Evolutionary conservation across 2,113 vertebrate species (phyloP).

Genomic region (Bolborhynchus lineola): DNA sequence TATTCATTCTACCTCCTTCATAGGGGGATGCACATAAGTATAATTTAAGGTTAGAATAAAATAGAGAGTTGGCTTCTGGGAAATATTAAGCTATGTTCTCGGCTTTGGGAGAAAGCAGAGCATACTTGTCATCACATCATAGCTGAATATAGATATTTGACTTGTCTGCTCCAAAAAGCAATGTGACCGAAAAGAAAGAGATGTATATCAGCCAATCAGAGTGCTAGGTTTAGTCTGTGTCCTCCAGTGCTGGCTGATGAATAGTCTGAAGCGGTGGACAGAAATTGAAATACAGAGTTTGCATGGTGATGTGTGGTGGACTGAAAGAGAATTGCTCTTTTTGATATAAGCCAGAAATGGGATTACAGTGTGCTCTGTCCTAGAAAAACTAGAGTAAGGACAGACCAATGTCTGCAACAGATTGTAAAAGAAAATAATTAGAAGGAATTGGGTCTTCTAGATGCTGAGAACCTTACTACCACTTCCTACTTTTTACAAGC

Average conservation of each 20-base stretch:
- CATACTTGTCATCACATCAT: neutral
- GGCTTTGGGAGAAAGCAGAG: neutral
- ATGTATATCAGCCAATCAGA: neutral
- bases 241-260: neutral
- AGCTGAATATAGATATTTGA: neutral
- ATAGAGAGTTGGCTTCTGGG: neutral
- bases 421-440: neutral
- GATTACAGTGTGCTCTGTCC: neutral
- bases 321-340: neutral
- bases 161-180: neutral
- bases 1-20: neutral
- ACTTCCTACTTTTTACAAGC: neutral
- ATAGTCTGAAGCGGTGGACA: neutral
- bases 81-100: neutral
- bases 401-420: neutral
- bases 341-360: neutral
- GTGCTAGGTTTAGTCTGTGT: neutral
- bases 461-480: neutral
- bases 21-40: neutral
- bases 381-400: neutral
- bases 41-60: neutral
- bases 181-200: neutral
- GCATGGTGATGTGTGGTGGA: neutral
- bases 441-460: neutral
- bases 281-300: neutral